Base-by-base conservation (phyloP, 1,140 invertebrate species). In the Diorhabda elongata region DNA sequence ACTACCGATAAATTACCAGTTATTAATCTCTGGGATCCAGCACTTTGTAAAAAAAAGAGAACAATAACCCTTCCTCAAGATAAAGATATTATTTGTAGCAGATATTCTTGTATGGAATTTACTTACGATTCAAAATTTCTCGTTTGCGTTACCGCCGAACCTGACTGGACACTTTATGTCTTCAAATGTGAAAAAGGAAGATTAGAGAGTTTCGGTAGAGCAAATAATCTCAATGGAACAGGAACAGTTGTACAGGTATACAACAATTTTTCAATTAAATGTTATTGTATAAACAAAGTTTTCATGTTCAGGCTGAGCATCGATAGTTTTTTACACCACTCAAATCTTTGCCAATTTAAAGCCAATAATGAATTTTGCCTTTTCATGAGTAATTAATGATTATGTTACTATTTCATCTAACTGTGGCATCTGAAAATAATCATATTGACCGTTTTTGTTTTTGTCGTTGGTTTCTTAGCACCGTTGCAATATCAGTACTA, bases 171-270 rank as follows among this genome's bases (percentile, higher is more conserved):
- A 42, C 84, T 95, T 78, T 85, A 93, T 63, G 90, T 89, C 78
- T 96, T 91, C 80, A 90, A 90, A 75, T 93, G 91, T 89, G 92
- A 95, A 73, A 93, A 91, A 79, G 89, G 89, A 2, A 92, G 92
- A 81, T 84, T 95, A 2, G 89, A 94, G 74, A 92, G 90, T 64
- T 87, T 86, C 62, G 85, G 87, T 2, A 91, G 91, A 80, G 85
- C 90, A 58, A 85, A 88, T 72, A 89, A 87, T 80, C 81, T 84
- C 0, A 88, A 87, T 72, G 86, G 85, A n/a, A 81, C 83, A 62
- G 83, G 85, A 5, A 81, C 82, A 2, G 77, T 82, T 11, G 71
- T 81, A 4, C 79, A 84, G 56, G 77, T 82, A 75, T 58, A 42
- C 4, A 0, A 5, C 6, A 1, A 56, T 60, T 26, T 26, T 26